A percentile compares a stretch with the other conserved stretches of the same genome.
Evolutionary conservation across 2,797 vertebrate genomes (phyloP).

Genomic region (Rhinichthys osculus): DNA sequence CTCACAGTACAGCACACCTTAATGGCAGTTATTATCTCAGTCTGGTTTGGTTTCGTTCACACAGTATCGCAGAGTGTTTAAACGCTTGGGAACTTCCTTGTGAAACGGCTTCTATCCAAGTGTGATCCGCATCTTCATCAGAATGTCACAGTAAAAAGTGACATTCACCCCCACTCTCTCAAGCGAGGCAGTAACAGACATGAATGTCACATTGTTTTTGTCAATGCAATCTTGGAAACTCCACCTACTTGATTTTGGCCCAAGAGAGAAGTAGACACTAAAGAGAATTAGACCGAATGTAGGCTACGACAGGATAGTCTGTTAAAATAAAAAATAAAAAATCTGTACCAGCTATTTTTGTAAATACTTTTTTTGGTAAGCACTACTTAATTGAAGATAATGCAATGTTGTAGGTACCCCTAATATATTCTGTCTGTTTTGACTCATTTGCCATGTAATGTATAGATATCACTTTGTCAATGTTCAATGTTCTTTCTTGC

Average conservation of each 20-base stretch:
- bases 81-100: constrained; percentile 10
- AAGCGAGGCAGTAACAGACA: constrained; percentile 31
- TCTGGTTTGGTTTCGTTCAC: constrained; percentile 35
- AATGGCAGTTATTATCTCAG: constrained; percentile 36
- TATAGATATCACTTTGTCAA: constrained; percentile 29
- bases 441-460: constrained; percentile 36
- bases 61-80: constrained; percentile 18
- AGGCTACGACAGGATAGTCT: background rate
- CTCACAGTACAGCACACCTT: constrained; percentile 34
- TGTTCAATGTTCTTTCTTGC: constrained; percentile 39
- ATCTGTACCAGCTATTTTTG: background rate
- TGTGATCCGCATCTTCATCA: constrained; percentile 16
- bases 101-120: constrained; percentile 31
- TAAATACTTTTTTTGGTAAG: background rate
- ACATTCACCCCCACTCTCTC: constrained; percentile 18
- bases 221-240: constrained; percentile 53
- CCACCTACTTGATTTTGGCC: constrained; percentile 35
- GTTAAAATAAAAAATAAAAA: background rate
- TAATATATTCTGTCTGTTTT: constrained; percentile 40
- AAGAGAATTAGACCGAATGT: constrained; percentile 20
- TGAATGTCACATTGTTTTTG: constrained; percentile 41
- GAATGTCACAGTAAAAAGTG: background rate
- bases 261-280: constrained; percentile 26
- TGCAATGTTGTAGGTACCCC: background rate
- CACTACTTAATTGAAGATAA: background rate